Evolutionary conservation across 2,888 invertebrate species (phyloP), one percentile per base, ranked within the genome.

Genomic region (Diplazon laetatorius): DNA sequence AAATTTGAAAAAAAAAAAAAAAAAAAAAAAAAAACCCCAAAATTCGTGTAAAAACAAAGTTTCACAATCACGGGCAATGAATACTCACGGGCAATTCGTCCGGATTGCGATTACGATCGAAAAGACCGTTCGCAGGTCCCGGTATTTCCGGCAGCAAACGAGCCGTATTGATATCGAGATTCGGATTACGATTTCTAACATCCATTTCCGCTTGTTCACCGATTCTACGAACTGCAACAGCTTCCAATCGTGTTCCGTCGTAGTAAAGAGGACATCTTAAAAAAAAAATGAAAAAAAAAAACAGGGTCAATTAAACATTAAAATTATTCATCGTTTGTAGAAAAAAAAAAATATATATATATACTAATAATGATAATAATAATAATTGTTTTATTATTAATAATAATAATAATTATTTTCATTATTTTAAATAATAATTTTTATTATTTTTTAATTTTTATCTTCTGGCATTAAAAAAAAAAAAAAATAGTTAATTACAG

Each of bases 221-320:
- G 3, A 91, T 91, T 78, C 84, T 87, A 25, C 89, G 78, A n/a
- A 92, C 92, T 20, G 89, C 87, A 22, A 87, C 84, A 9, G 90
- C 86, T 78, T 92, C 91, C 18, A 92, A 59, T 25, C 82, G 79
- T 12, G 84, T 80, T 62, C 90, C 91, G 79, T 92, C 91, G 12
- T 89, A 91, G 82, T 90, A 91, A 10, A 92, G 81, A 2, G 92
- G 92, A 82, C 92, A 92, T 5, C 91, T 91, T 52, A 76, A 84
- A 83, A 14, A 25, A 63, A 65, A 30, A 30, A 30, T 30, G 1
- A 8, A 20, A 30, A 37, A 8, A 12, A 9, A 1, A 14, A 10
- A 6, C 20, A 35, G n/a, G n/a, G n/a, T n/a, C n/a, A n/a, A n/a
- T n/a, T n/a, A n/a, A n/a, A n/a, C n/a, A n/a, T n/a, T n/a, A n/a